Evolutionary conservation across 2,113 vertebrate genomes (phyloP).

Genomic region (Lethenteron camtschaticum): DNA sequence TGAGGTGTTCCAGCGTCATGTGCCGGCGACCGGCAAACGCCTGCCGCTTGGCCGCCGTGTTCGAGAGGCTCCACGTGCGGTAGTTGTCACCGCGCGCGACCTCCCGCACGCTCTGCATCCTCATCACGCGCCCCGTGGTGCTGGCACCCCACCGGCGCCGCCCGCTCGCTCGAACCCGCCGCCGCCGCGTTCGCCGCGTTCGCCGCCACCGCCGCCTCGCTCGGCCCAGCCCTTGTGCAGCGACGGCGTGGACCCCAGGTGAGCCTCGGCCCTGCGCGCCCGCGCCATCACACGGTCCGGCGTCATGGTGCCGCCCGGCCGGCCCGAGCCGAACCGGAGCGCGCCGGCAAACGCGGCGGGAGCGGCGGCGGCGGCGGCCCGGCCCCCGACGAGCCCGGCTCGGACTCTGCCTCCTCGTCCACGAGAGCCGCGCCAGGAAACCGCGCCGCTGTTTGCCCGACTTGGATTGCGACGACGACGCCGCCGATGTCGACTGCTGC

Average conservation of each 20-base stretch:
- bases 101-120: conserved; percentile 63
- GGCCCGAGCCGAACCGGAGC: background rate
- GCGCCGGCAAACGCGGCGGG: background rate
- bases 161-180: too few species aligned
- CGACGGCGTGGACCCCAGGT: background rate
- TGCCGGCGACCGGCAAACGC: conserved; percentile 85
- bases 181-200: too few species aligned
- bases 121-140: too few species aligned
- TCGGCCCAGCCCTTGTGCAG: background rate
- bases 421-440: background rate
- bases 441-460: background rate
- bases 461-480: too few species aligned
- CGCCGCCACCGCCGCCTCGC: too few species aligned
- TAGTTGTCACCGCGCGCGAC: conserved; percentile 89
- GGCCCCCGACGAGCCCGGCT: background rate
- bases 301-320: background rate
- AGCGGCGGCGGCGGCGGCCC: background rate
- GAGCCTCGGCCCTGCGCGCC: background rate
- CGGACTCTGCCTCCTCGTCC: background rate
- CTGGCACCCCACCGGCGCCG: too few species aligned
- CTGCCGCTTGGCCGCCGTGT: conserved; percentile 64
- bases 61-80: conserved; percentile 33
- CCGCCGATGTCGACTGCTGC: too few species aligned
- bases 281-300: background rate
- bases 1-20: conserved; percentile 73